Evolutionary conservation across 2,888 invertebrate species (phyloP).

Genomic region (Caenorhabditis panamensis): DNA sequence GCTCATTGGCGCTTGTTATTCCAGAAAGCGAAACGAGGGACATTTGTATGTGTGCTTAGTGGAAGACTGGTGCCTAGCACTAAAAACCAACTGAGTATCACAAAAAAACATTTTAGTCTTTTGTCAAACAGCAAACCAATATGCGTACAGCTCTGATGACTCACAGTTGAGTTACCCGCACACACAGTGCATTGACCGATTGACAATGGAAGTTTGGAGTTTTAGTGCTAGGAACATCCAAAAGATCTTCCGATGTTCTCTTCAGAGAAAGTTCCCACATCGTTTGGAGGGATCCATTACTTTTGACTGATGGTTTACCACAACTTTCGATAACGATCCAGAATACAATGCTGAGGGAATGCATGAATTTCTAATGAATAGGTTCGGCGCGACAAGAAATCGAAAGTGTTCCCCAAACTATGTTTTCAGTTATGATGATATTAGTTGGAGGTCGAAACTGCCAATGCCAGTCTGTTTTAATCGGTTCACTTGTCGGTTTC

Average conservation of each 20-base stretch:
- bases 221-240: too few relatives aligned
- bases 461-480: neutral
- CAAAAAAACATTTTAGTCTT: conserved; percentile 11
- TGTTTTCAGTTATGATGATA: neutral
- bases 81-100: neutral
- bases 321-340: conserved; percentile 20
- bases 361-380: conserved; percentile 4
- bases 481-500: conserved; percentile 43
- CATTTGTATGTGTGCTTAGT: neutral
- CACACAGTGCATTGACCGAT: too few relatives aligned
- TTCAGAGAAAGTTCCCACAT: conserved; percentile 1
- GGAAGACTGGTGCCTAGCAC: conserved; percentile 1
- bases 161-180: conserved; percentile 19
- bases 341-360: neutral
- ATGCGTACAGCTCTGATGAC: neutral
- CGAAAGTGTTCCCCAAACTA: neutral
- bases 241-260: too few relatives aligned
- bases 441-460: neutral
- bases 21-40: too few relatives aligned
- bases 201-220: too few relatives aligned
- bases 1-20: too few relatives aligned
- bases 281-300: neutral
- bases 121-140: conserved; percentile 7
- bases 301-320: neutral
- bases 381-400: neutral